Evolutionary conservation across 2,113 vertebrate genomes (phyloP), one percentile per base, ranked within the genome.

Genomic region (Eulemur macaco): DNA sequence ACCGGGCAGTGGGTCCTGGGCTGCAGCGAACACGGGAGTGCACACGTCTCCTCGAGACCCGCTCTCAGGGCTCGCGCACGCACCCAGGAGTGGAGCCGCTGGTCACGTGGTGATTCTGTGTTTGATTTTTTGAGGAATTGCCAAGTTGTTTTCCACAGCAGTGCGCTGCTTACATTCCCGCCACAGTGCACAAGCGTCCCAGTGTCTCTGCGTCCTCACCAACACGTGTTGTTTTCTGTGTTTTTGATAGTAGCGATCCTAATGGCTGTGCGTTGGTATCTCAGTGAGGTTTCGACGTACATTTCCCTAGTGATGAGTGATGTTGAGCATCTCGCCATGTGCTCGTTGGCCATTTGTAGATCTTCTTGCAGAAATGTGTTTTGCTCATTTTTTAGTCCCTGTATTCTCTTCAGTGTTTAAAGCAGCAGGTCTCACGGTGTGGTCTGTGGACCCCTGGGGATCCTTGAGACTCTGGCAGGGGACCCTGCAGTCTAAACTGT

Each of bases 1-100:
- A 6, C 2, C 25, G 10, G 0, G 7, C 31, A 0, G 1, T 8
- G 45, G 68, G 6, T 69, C 1, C 2, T 29, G 18, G 31, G 5
- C 31, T 31, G 5, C 82, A 58, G 9, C 37, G 39, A 27, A 21
- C 20, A 4, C 31, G 56, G 63, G 2, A 9, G 42, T 25, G 10
- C 50, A 60, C 2, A 34, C 31, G 3, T 54, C 58, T 93, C 56
- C 63, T 54, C 12, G 3, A 13, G n/a, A 45, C 64, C 25, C 31
- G 8, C 45, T 37, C 37, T 37, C 17, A 25, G 3, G 8, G 64
- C 37, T 77, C 45, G 18, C 47, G 37, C 39, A 4, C 7, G 6
- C 6, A 6, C 34, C 12, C 14, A 1, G 31, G 52, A 54, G 20
- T 25, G 10, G 42, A 74, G 7, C 14, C 58, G 10, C 52, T 45